phyloP scores from a whole-genome alignment of 1,140 invertebrate species.

The Mylabris phalerata region DNA sequence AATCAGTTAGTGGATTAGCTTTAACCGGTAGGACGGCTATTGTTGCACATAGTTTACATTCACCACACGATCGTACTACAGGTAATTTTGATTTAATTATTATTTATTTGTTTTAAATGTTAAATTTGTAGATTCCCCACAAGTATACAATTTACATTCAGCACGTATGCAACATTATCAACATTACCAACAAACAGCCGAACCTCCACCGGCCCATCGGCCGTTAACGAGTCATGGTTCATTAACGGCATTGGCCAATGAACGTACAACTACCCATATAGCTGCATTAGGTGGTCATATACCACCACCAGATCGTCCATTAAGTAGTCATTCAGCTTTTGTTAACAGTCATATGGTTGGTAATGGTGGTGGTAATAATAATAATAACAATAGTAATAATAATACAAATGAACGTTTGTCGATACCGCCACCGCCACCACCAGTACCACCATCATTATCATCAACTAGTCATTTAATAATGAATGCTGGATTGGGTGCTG shows the following conservation, averaged over 20 bases:
- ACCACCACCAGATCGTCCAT: constrained; percentile 36
- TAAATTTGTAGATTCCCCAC: constrained; percentile 53
- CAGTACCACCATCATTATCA: constrained; percentile 19
- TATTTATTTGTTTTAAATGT: background rate
- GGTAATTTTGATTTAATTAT: constrained; percentile 42
- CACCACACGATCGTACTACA: constrained; percentile 68
- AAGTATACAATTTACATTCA: constrained; percentile 54
- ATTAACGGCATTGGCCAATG: constrained; percentile 36
- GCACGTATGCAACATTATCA: constrained; percentile 48
- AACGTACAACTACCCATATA: constrained; percentile 40
- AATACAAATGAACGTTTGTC: constrained; percentile 3
- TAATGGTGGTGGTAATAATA: constrained; percentile 1
- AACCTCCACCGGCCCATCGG: constrained; percentile 61
- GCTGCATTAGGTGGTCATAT: constrained; percentile 25
- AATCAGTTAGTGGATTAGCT: constrained; percentile 32
- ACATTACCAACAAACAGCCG: constrained; percentile 36
- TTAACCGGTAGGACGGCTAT: constrained; percentile 36
- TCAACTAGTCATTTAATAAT: constrained; percentile 23
- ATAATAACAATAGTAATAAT: too few relatives aligned
- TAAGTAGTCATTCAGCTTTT: constrained; percentile 31
- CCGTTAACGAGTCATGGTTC: constrained; percentile 44
- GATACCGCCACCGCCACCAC: constrained; percentile 21
- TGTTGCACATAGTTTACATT: constrained; percentile 53
- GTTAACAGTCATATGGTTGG: constrained; percentile 9
- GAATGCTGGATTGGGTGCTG: constrained; percentile 35